phyloP scores from a whole-genome alignment of 2,888 invertebrate species.

The Formica aserva region DNA sequence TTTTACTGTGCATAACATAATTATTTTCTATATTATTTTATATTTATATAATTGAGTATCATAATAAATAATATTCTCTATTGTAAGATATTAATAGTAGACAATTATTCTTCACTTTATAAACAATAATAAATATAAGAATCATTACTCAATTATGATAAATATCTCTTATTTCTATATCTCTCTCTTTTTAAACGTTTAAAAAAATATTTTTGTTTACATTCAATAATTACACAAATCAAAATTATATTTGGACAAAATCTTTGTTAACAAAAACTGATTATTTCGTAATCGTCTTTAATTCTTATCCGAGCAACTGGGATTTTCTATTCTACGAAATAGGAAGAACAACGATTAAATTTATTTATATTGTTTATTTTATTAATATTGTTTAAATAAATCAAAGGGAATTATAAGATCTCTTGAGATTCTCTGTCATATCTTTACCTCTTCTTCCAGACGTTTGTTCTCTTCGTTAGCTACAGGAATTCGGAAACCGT shows the following conservation, averaged over 20 bases:
- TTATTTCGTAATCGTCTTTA: background rate
- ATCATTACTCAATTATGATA: background rate
- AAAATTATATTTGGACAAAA: background rate
- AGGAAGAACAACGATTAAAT: background rate
- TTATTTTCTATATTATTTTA: slow-evolving; percentile 2
- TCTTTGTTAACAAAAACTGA: background rate
- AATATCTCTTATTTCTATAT: background rate
- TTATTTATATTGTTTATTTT: background rate
- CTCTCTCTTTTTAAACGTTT: too few species aligned
- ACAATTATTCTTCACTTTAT: background rate
- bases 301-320: background rate
- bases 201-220: background rate
- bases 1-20: background rate
- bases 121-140: background rate
- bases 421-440: background rate
- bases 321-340: background rate
- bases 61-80: background rate
- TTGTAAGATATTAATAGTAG: background rate
- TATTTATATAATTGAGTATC: background rate
- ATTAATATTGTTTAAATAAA: background rate
- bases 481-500: slow-evolving; percentile 92
- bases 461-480: slow-evolving; percentile 91
- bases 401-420: background rate
- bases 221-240: background rate
- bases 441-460: slow-evolving; percentile 87